Base-by-base conservation (phyloP, 2,113 vertebrate genomes). In the Pontoporia blainvillei region DNA sequence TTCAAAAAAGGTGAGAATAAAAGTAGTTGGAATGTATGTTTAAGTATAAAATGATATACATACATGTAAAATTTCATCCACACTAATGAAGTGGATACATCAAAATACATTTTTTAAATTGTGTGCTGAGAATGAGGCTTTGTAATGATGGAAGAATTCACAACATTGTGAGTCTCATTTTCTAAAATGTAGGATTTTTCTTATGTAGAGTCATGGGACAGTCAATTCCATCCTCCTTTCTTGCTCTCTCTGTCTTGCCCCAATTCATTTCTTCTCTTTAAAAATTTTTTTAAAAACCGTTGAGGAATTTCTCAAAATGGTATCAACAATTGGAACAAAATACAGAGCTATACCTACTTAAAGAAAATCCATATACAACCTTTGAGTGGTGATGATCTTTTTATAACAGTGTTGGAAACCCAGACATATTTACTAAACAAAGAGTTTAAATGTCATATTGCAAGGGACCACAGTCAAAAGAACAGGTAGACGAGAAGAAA, bases 71-170 rank as follows among this genome's bases (percentile, higher is more conserved):
- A 67, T 92, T 86, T 76, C 29, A 75, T 94, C 83, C 76, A 88
- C 61, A 76, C n/a, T 89, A 86, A 64, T 97, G 8, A 39, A 93
- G 41, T 87, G 34, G 39, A 54, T n/a, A 91, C 54, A 96, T 81
- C 96, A 96, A 71, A 90, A 91, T 61, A 85, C 6, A 44, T 44
- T 69, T 88, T 85, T 90, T 73, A 82, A 81, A 90, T 86, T 67
- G 4, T 83, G 8, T 36, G 13, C 89, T 88, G 41, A 96, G 52
- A 91, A 75, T 94, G 34, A 91, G n/a, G 41, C 41, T 90, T 93
- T 57, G 10, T 96, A 62, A 72, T 86, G 81, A 67, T 82, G 6
- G 27, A 79, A 69, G 44, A 91, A 86, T 75, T 95, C n/a, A 78
- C 59, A 84, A 49, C 41, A 78, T 54, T 85, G 12, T n/a, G 64